Base-by-base conservation (phyloP, 1,140 invertebrate genomes). In the Pogonomyrmex barbatus region DNA sequence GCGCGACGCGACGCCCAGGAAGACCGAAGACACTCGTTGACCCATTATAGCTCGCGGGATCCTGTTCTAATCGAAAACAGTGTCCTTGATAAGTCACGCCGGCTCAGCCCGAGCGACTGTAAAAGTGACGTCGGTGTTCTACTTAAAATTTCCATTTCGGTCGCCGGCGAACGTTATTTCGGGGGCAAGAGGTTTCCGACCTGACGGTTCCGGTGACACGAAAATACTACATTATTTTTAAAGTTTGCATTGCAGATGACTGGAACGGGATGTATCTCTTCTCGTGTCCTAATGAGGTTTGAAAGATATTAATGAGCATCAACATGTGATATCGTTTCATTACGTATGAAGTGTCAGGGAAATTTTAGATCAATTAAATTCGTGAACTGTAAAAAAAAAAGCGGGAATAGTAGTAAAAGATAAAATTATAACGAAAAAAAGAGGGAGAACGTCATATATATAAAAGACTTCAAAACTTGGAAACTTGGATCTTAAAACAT, bases 31-130 rank as follows among this genome's bases (percentile, higher is more conserved):
- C 42, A 30, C 79, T 75, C 54, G 4, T 83, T 75, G 68, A 83
- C 54, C 68, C 9, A 83, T 83, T 83, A 75, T 36, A 50, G 42
- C 39, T 71, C 39, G 42, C 68, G 30, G 30, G 45, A 83, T 83
- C 45, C 54, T 83, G 30, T 83, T 83, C 79, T 75, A 83, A 83
- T 83, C 79, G n/a, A 75, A 83, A 73, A 83, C 68, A 83, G 33
- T 17, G 68, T 83, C 79, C 79, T 83, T 83, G 79, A 12, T 73
- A 60, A 82, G 79, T 83, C 79, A 83, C n/a, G 9, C 24, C 42
- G 42, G n/a, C n/a, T 83, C 68, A 83, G 56, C n/a, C 42, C 68
- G 79, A 17, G 45, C 33, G 42, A 60, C 68, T 47, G 68, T 83
- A 45, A 83, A 82, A 50, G 45, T 12, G 56, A 73, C 30, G 54